These are phyloP conservation scores for Nomada fucata DNA, from an alignment of 2,888 invertebrate species.

Conservation along the genomic window DNA sequence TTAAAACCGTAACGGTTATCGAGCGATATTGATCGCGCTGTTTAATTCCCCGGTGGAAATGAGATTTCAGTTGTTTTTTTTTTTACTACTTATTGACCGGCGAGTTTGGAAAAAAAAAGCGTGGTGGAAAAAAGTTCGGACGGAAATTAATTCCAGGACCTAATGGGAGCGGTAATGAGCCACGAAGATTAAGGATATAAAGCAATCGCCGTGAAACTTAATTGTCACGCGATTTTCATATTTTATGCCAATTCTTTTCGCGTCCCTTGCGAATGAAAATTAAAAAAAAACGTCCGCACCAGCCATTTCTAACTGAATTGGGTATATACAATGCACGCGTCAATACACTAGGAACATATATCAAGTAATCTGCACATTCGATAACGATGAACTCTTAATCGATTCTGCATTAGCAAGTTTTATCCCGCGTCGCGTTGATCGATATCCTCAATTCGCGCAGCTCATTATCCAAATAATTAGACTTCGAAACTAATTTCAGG, in stretches of 20 bases:
- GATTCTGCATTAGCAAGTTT: constrained; percentile 10
- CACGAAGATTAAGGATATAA: constrained; percentile 61
- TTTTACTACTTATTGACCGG: not conserved
- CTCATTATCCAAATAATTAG: constrained; percentile 47
- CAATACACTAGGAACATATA: too few species aligned
- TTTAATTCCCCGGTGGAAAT: constrained; percentile 26
- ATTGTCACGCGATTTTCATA: constrained; percentile 49
- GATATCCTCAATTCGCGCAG: constrained; percentile 44
- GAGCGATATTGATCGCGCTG: not conserved
- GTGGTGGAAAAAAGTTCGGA: constrained; percentile 21
- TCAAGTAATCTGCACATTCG: not conserved
- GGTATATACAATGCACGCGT: too few species aligned
- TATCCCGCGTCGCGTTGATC: constrained; percentile 22
- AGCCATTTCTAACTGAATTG: too few species aligned
- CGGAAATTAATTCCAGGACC: constrained; percentile 61
- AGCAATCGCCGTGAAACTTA: constrained; percentile 44
- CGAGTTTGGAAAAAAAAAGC: constrained; percentile 32
- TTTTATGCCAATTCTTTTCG: constrained; percentile 14
- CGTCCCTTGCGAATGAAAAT: not conserved
- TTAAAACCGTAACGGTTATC: constrained; percentile 6
- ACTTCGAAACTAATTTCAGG: constrained; percentile 27
- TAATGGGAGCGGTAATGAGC: constrained; percentile 62
- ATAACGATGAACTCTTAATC: constrained; percentile 5
- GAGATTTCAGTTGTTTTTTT: constrained; percentile 29
- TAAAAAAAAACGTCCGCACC: too few species aligned